Base-by-base conservation (phyloP, 1,140 invertebrate genomes). In the Aplysia californica region DNA sequence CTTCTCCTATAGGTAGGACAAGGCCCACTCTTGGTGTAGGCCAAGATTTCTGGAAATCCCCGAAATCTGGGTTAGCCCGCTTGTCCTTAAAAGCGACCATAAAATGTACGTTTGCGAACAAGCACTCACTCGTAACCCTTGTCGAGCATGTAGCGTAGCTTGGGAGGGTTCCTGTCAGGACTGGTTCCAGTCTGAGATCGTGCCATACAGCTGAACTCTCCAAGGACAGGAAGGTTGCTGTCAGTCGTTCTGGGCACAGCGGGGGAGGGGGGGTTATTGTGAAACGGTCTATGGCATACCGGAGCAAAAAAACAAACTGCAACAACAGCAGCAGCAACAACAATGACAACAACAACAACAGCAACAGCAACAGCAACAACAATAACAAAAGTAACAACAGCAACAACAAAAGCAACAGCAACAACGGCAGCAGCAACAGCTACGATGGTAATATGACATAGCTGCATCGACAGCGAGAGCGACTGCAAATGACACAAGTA, bases 311-410 rank as follows among this genome's bases (percentile, higher is more conserved):
- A 29, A 18, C 6, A 15, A 61, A 18, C 10, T 15, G 6, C 26
- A 61, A 61, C 58, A 61, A 61, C 10, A 61, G 29, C 18, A 61
- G n/a, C n/a, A n/a, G n/a, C n/a, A 61, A 61, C 58, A 61, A 61
- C 26, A 61, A 61, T 6, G 6, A 18, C 18, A 61, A 10, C 6
- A n/a, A n/a, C n/a, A n/a, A n/a, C n/a, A n/a, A n/a, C n/a, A n/a
- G n/a, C n/a, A n/a, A n/a, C n/a, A n/a, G n/a, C n/a, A n/a, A n/a
- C n/a, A n/a, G n/a, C n/a, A n/a, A n/a, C n/a, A n/a, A n/a, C n/a
- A n/a, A n/a, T n/a, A n/a, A n/a, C n/a, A n/a, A n/a, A n/a, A n/a
- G n/a, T n/a, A n/a, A n/a, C n/a, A n/a, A n/a, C n/a, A n/a, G n/a
- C n/a, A n/a, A n/a, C n/a, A n/a, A n/a, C n/a, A n/a, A n/a, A n/a